phyloP scores from a whole-genome alignment of 2,888 invertebrate genomes.

The Erynnis tages region DNA sequence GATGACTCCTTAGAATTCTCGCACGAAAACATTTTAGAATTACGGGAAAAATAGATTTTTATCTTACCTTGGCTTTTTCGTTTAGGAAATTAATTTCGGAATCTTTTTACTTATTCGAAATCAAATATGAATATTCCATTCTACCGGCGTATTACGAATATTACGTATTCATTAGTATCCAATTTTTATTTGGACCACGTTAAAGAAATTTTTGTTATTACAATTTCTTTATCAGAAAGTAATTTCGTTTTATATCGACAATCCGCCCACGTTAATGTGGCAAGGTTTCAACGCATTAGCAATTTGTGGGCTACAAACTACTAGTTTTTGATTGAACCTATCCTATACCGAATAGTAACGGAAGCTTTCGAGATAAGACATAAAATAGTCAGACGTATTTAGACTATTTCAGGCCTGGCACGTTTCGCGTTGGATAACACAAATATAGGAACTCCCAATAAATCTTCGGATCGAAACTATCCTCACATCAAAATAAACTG shows the following conservation, averaged over 20 bases:
- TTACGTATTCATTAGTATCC: too few species aligned
- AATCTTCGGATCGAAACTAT: neutral
- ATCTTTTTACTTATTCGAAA: neutral
- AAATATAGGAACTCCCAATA: neutral
- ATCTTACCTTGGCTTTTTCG: neutral
- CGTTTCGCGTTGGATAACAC: neutral
- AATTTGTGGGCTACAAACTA: too few species aligned
- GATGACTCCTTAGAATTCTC: neutral
- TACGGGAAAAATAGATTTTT: neutral
- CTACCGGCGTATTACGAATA: too few species aligned
- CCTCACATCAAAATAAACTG: too few species aligned
- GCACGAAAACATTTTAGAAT: neutral
- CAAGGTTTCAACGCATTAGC: neutral
- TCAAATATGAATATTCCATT: neutral
- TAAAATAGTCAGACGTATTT: neutral
- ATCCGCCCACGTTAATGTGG: too few species aligned
- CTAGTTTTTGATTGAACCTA: too few species aligned
- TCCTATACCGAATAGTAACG: too few species aligned
- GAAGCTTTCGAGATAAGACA: neutral
- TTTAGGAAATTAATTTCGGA: neutral
- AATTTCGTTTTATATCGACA: too few species aligned
- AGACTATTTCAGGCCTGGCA: conserved; percentile 1
- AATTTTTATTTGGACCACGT: too few species aligned
- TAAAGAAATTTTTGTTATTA: too few species aligned
- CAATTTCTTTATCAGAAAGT: too few species aligned